Percentiles rank a stretch among this genome's conserved stretches.
Conservation (phyloP, 2,113 vertebrate genomes). For the Phalacrocorax brasilianus region DNA sequence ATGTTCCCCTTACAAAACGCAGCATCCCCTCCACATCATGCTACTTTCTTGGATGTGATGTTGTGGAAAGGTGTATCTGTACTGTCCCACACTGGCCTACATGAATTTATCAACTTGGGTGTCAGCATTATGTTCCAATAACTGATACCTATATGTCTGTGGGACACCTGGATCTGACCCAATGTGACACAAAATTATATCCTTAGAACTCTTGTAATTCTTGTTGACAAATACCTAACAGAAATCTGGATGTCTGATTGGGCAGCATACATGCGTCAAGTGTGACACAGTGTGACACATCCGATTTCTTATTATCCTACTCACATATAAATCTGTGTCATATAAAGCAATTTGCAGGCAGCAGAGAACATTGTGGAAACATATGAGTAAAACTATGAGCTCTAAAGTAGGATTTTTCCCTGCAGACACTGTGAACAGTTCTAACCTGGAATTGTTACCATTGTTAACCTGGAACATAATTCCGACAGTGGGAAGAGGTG, state of each 20-base stretch:
- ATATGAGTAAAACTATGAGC: background rate
- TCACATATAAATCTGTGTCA: background rate
- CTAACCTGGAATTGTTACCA: background rate
- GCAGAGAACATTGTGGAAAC: background rate
- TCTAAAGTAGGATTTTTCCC: background rate
- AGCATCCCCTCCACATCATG: rapidly evolving
- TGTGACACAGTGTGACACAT: background rate
- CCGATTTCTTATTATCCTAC: background rate
- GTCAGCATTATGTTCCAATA: background rate
- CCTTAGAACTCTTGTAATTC: background rate
- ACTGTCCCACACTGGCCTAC: rapidly evolving
- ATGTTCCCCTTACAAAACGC: background rate
- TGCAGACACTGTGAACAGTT: background rate
- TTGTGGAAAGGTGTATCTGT: background rate
- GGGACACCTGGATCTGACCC: background rate
- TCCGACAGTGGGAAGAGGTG: background rate
- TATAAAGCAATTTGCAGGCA: background rate
- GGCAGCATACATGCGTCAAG: background rate
- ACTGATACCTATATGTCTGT: background rate
- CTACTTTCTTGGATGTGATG: no score
- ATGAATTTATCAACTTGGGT: background rate
- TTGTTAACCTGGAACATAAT: background rate
- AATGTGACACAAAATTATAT: rapidly evolving
- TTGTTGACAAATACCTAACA: background rate
- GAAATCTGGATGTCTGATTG: background rate